Conservation (phyloP, 1,140 invertebrate species). For the Melitaea cinxia region DNA sequence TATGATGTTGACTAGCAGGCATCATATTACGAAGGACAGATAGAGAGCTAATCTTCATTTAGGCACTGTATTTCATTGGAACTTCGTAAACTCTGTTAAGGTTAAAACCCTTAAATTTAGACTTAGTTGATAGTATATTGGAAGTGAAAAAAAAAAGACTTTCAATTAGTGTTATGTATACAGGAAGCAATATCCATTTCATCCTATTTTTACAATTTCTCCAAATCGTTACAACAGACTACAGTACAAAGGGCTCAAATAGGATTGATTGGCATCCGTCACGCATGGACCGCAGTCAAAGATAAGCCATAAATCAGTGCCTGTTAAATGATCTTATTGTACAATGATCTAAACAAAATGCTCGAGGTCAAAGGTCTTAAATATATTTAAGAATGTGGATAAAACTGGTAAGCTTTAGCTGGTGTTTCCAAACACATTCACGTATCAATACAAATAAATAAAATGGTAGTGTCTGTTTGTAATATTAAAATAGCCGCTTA, state of each 20-base stretch:
- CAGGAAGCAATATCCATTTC: conserved; percentile 19
- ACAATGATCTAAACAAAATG: conserved; percentile 36
- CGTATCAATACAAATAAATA: too few species aligned
- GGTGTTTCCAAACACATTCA: too few species aligned
- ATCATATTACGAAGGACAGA: too few species aligned
- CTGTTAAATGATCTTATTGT: conserved; percentile 40
- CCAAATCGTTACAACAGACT: conserved; percentile 14
- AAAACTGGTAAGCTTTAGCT: too few species aligned
- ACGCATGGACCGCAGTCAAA: conserved; percentile 47
- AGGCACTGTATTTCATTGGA: too few species aligned
- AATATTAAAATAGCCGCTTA: too few species aligned
- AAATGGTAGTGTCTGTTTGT: too few species aligned
- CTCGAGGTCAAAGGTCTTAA: conserved; percentile 19
- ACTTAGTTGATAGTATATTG: too few species aligned
- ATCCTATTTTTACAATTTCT: conserved; percentile 28
- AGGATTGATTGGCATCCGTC: conserved; percentile 51
- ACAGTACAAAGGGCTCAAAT: conserved; percentile 32
- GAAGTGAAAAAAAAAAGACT: not conserved
- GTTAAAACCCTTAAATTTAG: too few species aligned
- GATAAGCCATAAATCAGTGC: conserved; percentile 51
- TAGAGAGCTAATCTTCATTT: too few species aligned
- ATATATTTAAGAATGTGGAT: not conserved
- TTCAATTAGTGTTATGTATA: not conserved
- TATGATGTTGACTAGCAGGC: not conserved
- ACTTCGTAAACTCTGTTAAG: too few species aligned